A percentile compares a stretch with the other conserved stretches of the same genome.
Conservation (phyloP, 2,888 invertebrate genomes). For the Thecophora atra region DNA sequence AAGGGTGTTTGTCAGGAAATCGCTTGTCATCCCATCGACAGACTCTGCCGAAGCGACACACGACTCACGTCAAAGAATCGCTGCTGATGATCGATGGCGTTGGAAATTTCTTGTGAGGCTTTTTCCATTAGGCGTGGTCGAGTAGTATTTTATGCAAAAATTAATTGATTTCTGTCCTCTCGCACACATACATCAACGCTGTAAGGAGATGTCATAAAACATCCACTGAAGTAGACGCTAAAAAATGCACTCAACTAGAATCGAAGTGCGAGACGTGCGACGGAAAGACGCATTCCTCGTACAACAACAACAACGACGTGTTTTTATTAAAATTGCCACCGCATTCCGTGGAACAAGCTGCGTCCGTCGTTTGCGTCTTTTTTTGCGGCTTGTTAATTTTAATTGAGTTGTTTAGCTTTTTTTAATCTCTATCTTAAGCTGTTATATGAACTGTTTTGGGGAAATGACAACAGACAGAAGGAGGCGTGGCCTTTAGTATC, state of each 20-base stretch:
- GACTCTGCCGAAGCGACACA: no score
- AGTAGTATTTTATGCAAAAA: slow-evolving; percentile 3
- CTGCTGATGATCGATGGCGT: no score
- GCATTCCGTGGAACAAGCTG: neutral
- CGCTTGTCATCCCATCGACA: no score
- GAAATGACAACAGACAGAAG: no score
- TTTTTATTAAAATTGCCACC: neutral
- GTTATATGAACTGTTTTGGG: no score
- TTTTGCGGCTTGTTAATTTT: neutral
- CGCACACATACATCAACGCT: neutral
- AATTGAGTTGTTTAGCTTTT: neutral
- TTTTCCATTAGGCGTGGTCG: neutral
- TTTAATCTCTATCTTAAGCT: neutral
- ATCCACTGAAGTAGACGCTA: neutral
- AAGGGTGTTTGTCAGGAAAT: no score
- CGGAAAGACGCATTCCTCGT: neutral
- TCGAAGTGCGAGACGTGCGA: neutral
- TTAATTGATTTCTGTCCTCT: slow-evolving; percentile 5
- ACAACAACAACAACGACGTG: neutral
- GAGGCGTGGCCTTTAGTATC: no score
- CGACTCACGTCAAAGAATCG: no score
- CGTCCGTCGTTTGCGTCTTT: neutral
- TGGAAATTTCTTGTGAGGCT: neutral
- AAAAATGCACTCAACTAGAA: no score
- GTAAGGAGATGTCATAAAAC: neutral